Base-by-base conservation (phyloP, 2,113 vertebrate genomes). In the Pseudois nayaur region DNA sequence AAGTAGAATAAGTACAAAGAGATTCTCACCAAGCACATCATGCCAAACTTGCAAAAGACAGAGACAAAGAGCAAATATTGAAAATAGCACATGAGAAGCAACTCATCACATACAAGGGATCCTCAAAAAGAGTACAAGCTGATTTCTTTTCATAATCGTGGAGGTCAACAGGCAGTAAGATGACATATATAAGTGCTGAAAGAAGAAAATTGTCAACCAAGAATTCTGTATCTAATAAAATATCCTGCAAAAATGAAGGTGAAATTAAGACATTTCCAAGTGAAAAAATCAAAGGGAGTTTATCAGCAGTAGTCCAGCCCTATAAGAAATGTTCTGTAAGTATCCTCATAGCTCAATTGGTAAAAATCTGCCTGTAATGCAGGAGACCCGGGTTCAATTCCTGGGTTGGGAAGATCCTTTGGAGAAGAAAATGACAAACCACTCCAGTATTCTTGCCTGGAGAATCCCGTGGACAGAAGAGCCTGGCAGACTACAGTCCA, bases 181-280 rank as follows among this genome's bases (percentile, higher is more conserved):
- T 89, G 13, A 86, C 48, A 33, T 48, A 25, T 25, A 78, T 31
- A 84, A 55, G 55, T 62, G 2, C 25, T 79, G 2, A 78, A 36
- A 89, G 36, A 31, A 40, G 33, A 76, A 95, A 71, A 79, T 2
- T 64, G 23, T n/a, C 31, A 84, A 33, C 6, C 36, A 62, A 78
- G 2, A 78, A 96, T 67, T 78, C 43, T n/a, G 3, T 67, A n/a
- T 40, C 15, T 40, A 36, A 9, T 50, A 86, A 57, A 67, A 6
- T 86, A 62, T 76, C 29, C 29, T 89, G 64, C 57, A 78, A 33
- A 89, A 90, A n/a, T 79, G 19, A 59, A 87, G 16, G n/a, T 16
- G 27, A 82, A 84, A 83, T 82, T 55, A 91, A 86, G 19, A 86
- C 2, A 27, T 81, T 57, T 29, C n/a, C 13, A 62, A 60, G n/a